Evolutionary conservation across 2,113 vertebrate genomes (phyloP), one percentile per base, ranked within the genome.

Genomic region (Erythrocercus mccallii): DNA sequence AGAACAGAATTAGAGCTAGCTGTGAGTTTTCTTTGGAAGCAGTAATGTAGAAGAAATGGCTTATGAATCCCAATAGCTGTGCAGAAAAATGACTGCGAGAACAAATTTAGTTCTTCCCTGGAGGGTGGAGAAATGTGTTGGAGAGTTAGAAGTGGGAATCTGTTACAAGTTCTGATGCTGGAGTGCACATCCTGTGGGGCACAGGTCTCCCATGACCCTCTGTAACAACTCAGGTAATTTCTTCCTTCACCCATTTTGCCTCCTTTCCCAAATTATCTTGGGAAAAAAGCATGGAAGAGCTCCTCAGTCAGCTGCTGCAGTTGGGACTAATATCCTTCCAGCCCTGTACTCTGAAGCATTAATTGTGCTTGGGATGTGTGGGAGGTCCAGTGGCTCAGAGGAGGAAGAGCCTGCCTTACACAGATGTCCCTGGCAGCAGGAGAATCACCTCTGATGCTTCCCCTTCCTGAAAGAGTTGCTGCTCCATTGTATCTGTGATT

Each of bases 401-500:
- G 61, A 24, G 38, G 6, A 48, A 24, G 44, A 45, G 62, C 6
- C 20, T 62, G 40, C 77, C 23, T 57, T 69, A 17, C 33, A 28
- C 56, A 28, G 14, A 14, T 24, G 8, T 56, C 40, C 8, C n/a
- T 61, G 40, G 24, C 45, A 76, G 64, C 45, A 54, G 0, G 1
- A 33, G 19, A 56, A 40, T 47, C 56, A 42, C n/a, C 23, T 51
- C 42, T 72, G 57, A 33, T 38, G 38, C 16, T 61, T 81, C 21
- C 19, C 31, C 19, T 42, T 61, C 25, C 47, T 88, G 51, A 22
- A 78, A 64, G 60, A 69, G 28, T 81, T 45, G 10, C 24, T 85
- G 40, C 16, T 77, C 14, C 6, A 0, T 24, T 72, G 3, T 44
- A 18, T 44, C 16, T 0, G 0, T 65, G 54, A 48, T 4, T n/a